Conservation (phyloP, 2,888 invertebrate genomes). For the Macrosiphum euphorbiae region DNA sequence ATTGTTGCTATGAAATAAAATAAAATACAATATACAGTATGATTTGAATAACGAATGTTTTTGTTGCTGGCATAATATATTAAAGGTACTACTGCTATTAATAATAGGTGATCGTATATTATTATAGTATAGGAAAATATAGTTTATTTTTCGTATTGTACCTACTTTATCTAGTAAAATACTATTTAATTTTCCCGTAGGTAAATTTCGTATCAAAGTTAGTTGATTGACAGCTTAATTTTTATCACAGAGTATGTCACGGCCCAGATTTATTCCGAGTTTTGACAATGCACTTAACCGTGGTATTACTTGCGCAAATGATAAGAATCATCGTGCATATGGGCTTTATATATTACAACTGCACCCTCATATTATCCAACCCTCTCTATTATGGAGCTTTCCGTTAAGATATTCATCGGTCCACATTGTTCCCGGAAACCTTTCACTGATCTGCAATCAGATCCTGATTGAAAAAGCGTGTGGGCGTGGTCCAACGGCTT, state of each 20-base stretch:
- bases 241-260: slow-evolving; percentile 33
- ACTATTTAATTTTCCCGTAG: background rate
- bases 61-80: too few species aligned
- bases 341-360: slow-evolving; percentile 49
- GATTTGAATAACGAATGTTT: too few species aligned
- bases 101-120: background rate
- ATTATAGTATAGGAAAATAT: background rate
- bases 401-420: slow-evolving; percentile 64
- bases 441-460: slow-evolving; percentile 64
- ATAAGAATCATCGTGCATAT: slow-evolving; percentile 63
- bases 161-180: background rate
- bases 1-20: too few species aligned
- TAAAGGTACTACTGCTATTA: background rate
- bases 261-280: slow-evolving; percentile 53
- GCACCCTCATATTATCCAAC: slow-evolving; percentile 63
- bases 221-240: slow-evolving; percentile 54
- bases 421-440: slow-evolving; percentile 63
- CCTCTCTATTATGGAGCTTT: slow-evolving; percentile 64
- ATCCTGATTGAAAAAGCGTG: slow-evolving; percentile 63
- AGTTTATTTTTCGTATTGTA: background rate
- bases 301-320: slow-evolving; percentile 59
- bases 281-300: slow-evolving; percentile 65
- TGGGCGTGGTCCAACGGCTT: slow-evolving; percentile 61
- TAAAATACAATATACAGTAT: too few species aligned
- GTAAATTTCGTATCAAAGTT: background rate